These are phyloP conservation scores for Arctocebus calabarensis DNA, from an alignment of 2,797 vertebrate genomes.

Conservation along the genomic window DNA sequence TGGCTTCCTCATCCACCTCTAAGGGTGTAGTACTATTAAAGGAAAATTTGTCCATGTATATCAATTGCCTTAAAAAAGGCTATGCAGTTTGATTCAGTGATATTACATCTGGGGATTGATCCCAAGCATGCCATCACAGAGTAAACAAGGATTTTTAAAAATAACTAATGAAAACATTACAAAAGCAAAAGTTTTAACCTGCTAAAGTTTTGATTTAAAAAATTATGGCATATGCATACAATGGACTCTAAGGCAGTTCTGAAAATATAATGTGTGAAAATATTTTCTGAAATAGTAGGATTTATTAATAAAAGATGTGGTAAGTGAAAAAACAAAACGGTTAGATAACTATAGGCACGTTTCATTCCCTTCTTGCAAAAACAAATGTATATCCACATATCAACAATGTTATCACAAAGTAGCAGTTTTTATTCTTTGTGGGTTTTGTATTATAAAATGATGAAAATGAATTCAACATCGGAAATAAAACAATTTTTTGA, in stretches of 20 bases:
- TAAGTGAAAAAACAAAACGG: background rate
- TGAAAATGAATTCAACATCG: background rate
- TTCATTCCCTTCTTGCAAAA: background rate
- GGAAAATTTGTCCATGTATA: background rate
- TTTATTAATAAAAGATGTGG: background rate
- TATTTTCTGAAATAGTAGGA: background rate
- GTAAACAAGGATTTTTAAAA: background rate
- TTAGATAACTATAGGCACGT: background rate
- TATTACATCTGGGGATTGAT: background rate
- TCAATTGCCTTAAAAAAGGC: background rate
- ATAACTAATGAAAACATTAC: background rate
- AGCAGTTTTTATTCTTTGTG: constrained; percentile 41
- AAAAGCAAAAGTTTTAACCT: background rate
- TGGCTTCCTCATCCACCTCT: background rate
- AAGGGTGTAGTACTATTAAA: background rate
- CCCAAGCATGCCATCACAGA: background rate
- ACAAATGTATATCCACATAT: background rate
- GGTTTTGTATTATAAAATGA: background rate
- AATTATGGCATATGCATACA: background rate
- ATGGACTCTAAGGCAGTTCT: background rate
- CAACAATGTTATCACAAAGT: background rate
- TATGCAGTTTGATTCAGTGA: background rate
- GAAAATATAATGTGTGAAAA: background rate
- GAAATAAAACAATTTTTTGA: constrained; percentile 3
- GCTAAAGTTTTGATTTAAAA: background rate